Evolutionary conservation across 2,888 invertebrate genomes (phyloP), one percentile per base, ranked within the genome.

Genomic region (Tipula lateralis): DNA sequence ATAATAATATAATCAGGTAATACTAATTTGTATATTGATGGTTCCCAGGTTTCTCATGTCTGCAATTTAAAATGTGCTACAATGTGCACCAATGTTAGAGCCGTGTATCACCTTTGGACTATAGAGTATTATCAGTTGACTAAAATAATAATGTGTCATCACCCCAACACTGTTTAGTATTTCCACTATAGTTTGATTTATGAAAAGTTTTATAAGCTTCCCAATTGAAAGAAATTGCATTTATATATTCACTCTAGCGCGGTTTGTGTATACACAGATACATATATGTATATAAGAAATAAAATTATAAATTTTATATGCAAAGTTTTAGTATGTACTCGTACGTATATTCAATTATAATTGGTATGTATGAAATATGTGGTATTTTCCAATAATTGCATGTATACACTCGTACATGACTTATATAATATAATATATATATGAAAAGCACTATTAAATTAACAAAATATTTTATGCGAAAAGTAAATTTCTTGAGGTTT

Each of bases 241-340:
- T 66, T 66, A 19, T 9, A 66, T 7, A 24, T 66, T 9, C 2
- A 66, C 24, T 66, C 24, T 24, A 66, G 24, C 66, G 66, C 66
- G 24, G 24, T 19, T 66, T 66, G 24, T 13, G 13, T 39, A 13
- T 39, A 39, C 39, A 13, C 12, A 66, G 19, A 19, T 44, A 16
- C 3, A 44, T 44, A 5, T 44, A 44, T 16, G 16, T 19, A 19
- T 24, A 66, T 24, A 66, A 66, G 66, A 66, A 66, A 66, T 66
- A 24, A 66, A 66, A 66, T 66, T 66, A 66, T 66, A 24, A 66
- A 66, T 66, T 66, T 66, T 66, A 66, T 66, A 66, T 66, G 66
- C 66, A 66, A 66, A 66, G 19, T 66, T 66, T 66, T 24, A 66
- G 24, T 66, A 66, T 24, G 24, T 24, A 9, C 24, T 4, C 3